A percentile compares a stretch with the other conserved stretches of the same genome.
Conservation (phyloP, 2,888 invertebrate genomes). For the Caenorhabditis sulstoni region DNA sequence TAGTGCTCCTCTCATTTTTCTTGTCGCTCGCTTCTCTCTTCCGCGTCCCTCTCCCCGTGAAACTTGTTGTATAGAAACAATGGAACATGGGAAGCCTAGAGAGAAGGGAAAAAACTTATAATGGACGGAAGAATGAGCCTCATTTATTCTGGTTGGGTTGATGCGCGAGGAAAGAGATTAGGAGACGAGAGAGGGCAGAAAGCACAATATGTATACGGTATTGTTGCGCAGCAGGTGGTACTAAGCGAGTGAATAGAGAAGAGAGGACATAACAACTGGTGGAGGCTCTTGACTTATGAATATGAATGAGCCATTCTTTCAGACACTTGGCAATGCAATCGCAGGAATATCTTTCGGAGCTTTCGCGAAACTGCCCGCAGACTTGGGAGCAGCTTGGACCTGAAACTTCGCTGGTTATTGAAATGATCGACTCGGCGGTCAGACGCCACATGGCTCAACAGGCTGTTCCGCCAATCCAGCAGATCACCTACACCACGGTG, state of each 20-base stretch:
- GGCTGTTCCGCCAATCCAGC: too few relatives aligned
- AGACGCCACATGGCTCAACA: background rate
- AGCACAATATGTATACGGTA: constrained; percentile 49
- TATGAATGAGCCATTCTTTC: constrained; percentile 35
- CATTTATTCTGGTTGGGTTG: constrained; percentile 59
- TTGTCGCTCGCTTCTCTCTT: background rate
- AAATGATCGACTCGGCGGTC: constrained; percentile 33
- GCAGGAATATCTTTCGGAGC: constrained; percentile 30
- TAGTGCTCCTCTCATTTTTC: constrained; percentile 42
- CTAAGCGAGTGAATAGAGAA: constrained; percentile 9
- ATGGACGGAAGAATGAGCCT: constrained; percentile 46
- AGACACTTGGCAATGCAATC: constrained; percentile 37
- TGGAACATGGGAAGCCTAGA: constrained; percentile 30
- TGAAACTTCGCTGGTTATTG: constrained; percentile 36
- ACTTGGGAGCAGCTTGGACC: constrained; percentile 18
- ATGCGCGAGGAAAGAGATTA: constrained; percentile 50
- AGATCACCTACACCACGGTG: background rate
- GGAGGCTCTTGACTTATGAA: constrained; percentile 43
- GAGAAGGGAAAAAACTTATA: constrained; percentile 42
- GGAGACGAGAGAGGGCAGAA: background rate
- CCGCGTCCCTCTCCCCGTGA: constrained; percentile 19
- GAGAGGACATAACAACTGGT: constrained; percentile 27
- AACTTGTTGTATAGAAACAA: constrained; percentile 31
- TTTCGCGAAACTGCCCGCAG: constrained; percentile 5
- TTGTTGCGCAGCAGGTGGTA: constrained; percentile 61